phyloP scores from a whole-genome alignment of 2,113 vertebrate genomes.

The Gasterosteus nipponicus region DNA sequence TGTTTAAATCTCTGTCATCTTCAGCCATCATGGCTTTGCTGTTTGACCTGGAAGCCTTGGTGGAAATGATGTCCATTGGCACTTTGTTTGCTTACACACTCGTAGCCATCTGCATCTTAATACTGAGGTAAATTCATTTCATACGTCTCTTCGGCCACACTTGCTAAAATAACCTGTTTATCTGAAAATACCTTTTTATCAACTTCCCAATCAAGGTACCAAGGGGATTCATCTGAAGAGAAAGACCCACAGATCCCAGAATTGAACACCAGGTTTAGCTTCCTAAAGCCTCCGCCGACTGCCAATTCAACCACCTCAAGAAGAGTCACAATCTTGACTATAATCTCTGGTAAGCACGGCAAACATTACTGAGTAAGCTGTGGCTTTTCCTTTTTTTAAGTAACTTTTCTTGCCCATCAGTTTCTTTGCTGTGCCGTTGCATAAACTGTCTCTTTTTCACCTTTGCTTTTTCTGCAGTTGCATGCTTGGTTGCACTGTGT shows the following conservation, averaged over 20 bases:
- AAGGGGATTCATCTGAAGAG: conserved; percentile 45
- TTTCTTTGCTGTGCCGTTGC: not conserved
- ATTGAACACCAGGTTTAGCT: conserved; percentile 46
- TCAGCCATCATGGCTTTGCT: conserved; percentile 87
- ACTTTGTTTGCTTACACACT: conserved; percentile 89
- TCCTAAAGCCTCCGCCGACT: conserved; percentile 67
- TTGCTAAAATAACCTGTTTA: not conserved
- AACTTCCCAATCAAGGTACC: conserved; percentile 77
- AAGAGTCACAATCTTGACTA: conserved; percentile 74
- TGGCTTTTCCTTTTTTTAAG: not conserved
- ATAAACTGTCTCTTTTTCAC: not conserved
- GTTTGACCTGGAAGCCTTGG: conserved; percentile 87
- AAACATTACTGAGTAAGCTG: not conserved
- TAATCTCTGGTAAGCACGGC: conserved; percentile 60
- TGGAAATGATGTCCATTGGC: conserved; percentile 89
- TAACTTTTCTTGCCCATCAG: not conserved
- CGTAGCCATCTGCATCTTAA: conserved; percentile 87
- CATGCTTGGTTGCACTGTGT: conserved; percentile 71
- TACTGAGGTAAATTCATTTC: conserved; percentile 82
- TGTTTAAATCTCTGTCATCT: conserved; percentile 23
- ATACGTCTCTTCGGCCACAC: not conserved
- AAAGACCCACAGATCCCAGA: conserved; percentile 28
- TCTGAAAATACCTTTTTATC: not conserved
- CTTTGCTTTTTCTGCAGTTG: conserved; percentile 65
- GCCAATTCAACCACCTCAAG: conserved; percentile 73